Evolutionary conservation across 2,797 vertebrate genomes (phyloP), one percentile per base, ranked within the genome.

Genomic region (Neoniphon sammara): DNA sequence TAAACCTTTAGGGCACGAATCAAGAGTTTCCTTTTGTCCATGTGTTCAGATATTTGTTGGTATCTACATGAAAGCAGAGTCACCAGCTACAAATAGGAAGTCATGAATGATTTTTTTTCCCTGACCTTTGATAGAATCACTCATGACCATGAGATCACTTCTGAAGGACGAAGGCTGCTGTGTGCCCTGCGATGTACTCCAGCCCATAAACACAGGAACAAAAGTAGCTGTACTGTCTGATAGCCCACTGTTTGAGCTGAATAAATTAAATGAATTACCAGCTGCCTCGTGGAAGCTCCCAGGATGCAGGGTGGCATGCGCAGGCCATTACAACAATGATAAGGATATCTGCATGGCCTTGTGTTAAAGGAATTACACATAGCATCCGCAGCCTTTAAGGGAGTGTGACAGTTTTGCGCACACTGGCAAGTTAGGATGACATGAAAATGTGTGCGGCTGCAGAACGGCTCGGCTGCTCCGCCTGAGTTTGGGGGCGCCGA

Each of bases 341-440:
- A 88, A 85, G 83, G 82, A 89, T 81, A 88, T 92, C 87, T 86
- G 85, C 81, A 61, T 66, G 81, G 88, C 85, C 89, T 87, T 68
- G 82, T 82, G 91, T 93, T 94, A 92, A 92, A 93, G 91, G 85
- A 94, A 94, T 94, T 93, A 93, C 88, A 81, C 90, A 93, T 92
- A 83, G 84, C 90, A 91, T 77, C 85, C 84, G 73, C 20, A 74
- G 83, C 73, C 87, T 78, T 83, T 92, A 85, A 92, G 88, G 65
- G 66, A 87, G 44, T 52, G 71, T 91, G 93, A 93, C 91, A 93
- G 90, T 89, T 91, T 59, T 85, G 86, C 60, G 62, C 79, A 87
- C 88, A 73, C 80, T 81, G 78, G 87, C 88, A 86, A 89, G 80
- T 92, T 85, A 46, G 85, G 70, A 25, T 86, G 88, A 90, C 90